Percentiles rank a stretch among this genome's conserved stretches.
Conservation (phyloP, 2,888 invertebrate species). For the Thymelicus lineola region DNA sequence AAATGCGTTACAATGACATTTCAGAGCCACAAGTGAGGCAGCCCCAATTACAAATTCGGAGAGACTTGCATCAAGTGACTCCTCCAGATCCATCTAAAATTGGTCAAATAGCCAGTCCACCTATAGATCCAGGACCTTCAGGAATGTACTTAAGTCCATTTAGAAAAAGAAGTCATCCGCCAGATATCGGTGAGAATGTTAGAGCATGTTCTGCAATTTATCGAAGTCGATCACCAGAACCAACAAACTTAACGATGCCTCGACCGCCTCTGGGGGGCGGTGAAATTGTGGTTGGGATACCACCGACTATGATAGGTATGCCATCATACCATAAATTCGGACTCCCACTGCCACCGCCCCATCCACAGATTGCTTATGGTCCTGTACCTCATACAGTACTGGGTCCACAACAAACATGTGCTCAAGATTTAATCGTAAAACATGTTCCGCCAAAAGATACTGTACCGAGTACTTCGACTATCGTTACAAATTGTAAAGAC, state of each 20-base stretch:
- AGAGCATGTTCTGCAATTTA: slow-evolving; percentile 73
- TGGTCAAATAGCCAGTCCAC: slow-evolving; percentile 70
- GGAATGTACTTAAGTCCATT: slow-evolving; percentile 81
- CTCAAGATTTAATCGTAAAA: slow-evolving; percentile 82
- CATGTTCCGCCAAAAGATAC: slow-evolving; percentile 81
- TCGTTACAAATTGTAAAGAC: slow-evolving; percentile 69
- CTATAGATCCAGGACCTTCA: slow-evolving; percentile 77
- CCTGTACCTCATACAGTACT: slow-evolving; percentile 69
- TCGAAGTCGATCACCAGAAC: slow-evolving; percentile 78
- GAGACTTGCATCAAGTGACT: slow-evolving; percentile 88
- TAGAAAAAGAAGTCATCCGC: slow-evolving; percentile 84
- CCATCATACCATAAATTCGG: slow-evolving; percentile 80
- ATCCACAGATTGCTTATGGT: slow-evolving; percentile 74
- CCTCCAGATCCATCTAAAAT: slow-evolving; percentile 74
- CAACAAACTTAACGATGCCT: slow-evolving; percentile 79
- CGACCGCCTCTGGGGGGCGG: slow-evolving; percentile 63
- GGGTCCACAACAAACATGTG: slow-evolving; percentile 80
- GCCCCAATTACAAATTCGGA: slow-evolving; percentile 90
- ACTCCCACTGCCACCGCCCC: slow-evolving; percentile 76
- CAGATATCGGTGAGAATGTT: slow-evolving; percentile 76
- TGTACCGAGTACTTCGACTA: slow-evolving; percentile 68
- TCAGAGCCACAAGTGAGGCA: slow-evolving; percentile 76
- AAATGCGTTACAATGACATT: slow-evolving; percentile 78
- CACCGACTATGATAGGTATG: slow-evolving; percentile 74
- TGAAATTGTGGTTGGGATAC: slow-evolving; percentile 71